Evolutionary conservation across 2,797 vertebrate species (phyloP), one percentile per base, ranked within the genome.

Genomic region (Oreortyx pictus): DNA sequence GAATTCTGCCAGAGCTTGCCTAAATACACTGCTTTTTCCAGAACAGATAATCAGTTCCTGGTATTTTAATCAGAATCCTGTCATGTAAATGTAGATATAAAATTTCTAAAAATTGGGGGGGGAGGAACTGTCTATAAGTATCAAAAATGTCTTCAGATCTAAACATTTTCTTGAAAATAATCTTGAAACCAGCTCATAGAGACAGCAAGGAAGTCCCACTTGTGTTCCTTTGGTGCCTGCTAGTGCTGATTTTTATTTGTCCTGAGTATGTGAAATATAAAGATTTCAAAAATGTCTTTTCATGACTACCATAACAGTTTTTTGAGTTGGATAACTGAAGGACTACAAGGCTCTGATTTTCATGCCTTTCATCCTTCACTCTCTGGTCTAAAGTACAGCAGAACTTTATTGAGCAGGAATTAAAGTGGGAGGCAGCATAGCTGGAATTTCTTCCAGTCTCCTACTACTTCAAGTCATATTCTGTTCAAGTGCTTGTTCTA

Each of bases 401-500:
- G 93, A 92, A 92, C 70, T 95, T 96, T 92, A 75, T 80, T 39
- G 47, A 81, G 83, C 88, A 95, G 81, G 89, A 96, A 96, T 86
- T 72, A 60, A 88, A 96, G 88, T 96, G 72, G 89, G 94, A 94
- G 78, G 78, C 94, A 94, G 88, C 65, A 88, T 7, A 93, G 82
- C 35, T 97, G 91, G 88, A 96, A 96, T 96, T 95, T 94, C 82
- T 95, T 81, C 89, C 79, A 84, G 88, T 91, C 90, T 96, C 72
- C 83, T 87, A 79, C 88, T 87, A 73, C 77, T 64, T 88, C 24
- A 89, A 27, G 65, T 46, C 23, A 82, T 77, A 77, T 60, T 79
- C 52, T 25, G 37, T 90, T 88, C 74, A 96, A 96, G 73, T 76
- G 14, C 46, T 92, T 85, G 35, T 50, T 92, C 81, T 46, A 92